Conservation (phyloP, 1,140 invertebrate species). For the Monochamus saltuarius region DNA sequence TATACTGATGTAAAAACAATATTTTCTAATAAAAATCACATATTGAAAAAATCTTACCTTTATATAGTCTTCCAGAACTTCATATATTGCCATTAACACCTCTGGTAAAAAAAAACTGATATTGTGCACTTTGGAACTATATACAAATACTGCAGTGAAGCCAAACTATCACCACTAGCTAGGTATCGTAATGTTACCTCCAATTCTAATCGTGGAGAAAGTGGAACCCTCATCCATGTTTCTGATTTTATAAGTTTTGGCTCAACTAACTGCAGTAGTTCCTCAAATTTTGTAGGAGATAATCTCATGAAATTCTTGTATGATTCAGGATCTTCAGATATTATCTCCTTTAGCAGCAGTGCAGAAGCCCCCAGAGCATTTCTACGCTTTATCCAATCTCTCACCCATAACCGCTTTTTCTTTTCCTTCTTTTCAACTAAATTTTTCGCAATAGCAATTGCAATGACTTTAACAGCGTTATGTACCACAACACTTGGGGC, state of each 20-base stretch:
- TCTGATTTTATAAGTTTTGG: constrained; percentile 17
- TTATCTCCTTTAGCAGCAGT: constrained; percentile 16
- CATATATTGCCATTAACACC: neutral
- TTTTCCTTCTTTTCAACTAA: neutral
- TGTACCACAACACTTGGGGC: too few species aligned
- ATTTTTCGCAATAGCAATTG: too few species aligned
- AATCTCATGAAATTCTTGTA: constrained; percentile 18
- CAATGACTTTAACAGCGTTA: too few species aligned
- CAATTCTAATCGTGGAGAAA: constrained; percentile 15
- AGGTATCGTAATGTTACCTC: constrained; percentile 20
- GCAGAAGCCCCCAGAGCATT: constrained; percentile 18
- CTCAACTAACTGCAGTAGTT: constrained; percentile 11
- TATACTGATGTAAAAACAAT: neutral
- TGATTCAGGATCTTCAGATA: constrained; percentile 17
- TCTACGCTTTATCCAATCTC: constrained; percentile 18
- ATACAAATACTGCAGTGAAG: constrained; percentile 9
- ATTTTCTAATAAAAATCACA: neutral
- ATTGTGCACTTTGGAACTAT: neutral
- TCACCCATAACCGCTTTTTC: constrained; percentile 17
- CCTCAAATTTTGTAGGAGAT: constrained; percentile 3
- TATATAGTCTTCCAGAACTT: too few species aligned
- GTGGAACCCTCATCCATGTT: constrained; percentile 15
- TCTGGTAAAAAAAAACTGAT: neutral
- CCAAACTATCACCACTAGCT: constrained; percentile 18
- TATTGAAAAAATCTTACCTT: neutral